Percentiles rank a stretch among this genome's conserved stretches.
Evolutionary conservation across 2,888 invertebrate genomes (phyloP).

Genomic region (Hylaea fasciaria): DNA sequence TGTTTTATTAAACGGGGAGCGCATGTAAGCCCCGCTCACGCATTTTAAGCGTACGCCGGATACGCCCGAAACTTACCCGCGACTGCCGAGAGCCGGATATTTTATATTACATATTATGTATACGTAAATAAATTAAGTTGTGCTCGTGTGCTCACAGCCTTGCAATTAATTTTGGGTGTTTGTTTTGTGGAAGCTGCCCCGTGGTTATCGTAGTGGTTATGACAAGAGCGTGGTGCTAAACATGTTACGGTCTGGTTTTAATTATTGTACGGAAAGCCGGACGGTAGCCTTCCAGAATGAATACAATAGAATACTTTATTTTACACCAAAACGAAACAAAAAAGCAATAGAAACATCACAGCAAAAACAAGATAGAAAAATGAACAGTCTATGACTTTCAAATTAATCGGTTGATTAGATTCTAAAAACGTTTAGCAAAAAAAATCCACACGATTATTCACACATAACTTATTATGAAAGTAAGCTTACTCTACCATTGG

Average conservation of each 20-base stretch:
- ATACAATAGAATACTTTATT: too few relatives aligned
- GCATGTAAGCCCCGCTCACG: constrained; percentile 49
- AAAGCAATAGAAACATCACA: too few relatives aligned
- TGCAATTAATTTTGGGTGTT: constrained; percentile 16
- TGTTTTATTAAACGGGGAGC: constrained; percentile 62
- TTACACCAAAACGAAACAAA: too few relatives aligned
- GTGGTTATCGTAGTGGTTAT: background rate
- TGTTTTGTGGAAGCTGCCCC: constrained; percentile 8
- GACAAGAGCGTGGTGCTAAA: background rate
- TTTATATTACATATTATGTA: constrained; percentile 34
- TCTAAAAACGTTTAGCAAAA: too few relatives aligned
- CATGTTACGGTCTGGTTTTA: background rate
- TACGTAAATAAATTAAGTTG: constrained; percentile 36
- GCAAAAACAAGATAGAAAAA: too few relatives aligned
- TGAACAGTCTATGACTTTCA: too few relatives aligned
- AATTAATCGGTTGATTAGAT: too few relatives aligned
- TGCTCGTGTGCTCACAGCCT: constrained; percentile 15
- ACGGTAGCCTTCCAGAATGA: too few relatives aligned
- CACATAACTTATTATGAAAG: too few relatives aligned
- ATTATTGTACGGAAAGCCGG: background rate
- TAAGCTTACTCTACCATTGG: too few relatives aligned
- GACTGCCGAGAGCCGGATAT: constrained; percentile 22
- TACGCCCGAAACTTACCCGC: constrained; percentile 32
- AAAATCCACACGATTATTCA: too few relatives aligned
- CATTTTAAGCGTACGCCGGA: constrained; percentile 38